Conservation (phyloP, 2,113 vertebrate genomes). For the Paedocypris sp. region DNA sequence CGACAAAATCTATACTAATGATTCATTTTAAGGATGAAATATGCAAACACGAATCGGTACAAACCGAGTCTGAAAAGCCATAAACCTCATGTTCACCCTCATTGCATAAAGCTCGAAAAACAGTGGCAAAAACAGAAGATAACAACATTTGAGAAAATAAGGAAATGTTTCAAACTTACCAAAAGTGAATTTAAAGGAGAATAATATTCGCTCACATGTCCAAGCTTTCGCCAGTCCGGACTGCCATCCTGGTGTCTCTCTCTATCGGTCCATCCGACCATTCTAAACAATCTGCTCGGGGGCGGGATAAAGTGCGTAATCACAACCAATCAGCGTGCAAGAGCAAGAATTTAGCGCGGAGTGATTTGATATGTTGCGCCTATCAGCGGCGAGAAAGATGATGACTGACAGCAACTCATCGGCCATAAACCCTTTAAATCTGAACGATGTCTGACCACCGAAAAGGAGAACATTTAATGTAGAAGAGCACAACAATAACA, state of each 20-base stretch:
- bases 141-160: not conserved
- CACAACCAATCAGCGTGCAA: constrained; percentile 40
- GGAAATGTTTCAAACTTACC: constrained; percentile 45
- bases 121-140: not conserved
- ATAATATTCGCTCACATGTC: constrained; percentile 55
- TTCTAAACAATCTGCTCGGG: constrained; percentile 38
- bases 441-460: too few relatives aligned
- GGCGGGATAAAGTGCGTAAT: constrained; percentile 11
- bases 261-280: constrained; percentile 42
- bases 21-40: too few relatives aligned
- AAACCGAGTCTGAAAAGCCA: not conserved
- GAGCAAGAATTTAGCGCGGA: constrained; percentile 21
- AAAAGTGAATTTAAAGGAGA: constrained; percentile 40
- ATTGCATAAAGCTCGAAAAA: not conserved
- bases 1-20: not conserved
- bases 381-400: constrained; percentile 9
- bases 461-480: too few relatives aligned
- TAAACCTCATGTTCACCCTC: constrained; percentile 7
- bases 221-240: constrained; percentile 50
- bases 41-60: not conserved
- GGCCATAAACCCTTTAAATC: not conserved
- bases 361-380: constrained; percentile 6
- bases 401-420: constrained; percentile 34
- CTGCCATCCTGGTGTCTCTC: constrained; percentile 59
- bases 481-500: too few relatives aligned